Base-by-base conservation (phyloP, 2,113 vertebrate species). In the Bubo bubo region DNA sequence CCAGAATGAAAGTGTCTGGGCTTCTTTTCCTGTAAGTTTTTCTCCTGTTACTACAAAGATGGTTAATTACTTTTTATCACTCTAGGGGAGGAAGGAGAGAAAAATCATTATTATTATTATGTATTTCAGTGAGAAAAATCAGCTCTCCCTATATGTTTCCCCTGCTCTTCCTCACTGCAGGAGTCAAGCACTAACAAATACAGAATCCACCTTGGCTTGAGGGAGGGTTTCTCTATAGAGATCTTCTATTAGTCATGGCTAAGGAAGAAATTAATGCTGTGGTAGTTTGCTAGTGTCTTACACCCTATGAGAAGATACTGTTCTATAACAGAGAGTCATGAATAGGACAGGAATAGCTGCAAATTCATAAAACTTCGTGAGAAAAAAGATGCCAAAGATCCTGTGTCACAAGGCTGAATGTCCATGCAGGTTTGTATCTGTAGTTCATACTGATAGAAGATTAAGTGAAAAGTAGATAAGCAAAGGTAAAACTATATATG, bases 181-280 rank as follows among this genome's bases (percentile, higher is more conserved):
- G 72, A 68, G 7, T 37, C 11, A 66, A 58, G 10, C 16, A 23
- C 12, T 63, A 62, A 43, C 3, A 84, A 56, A 73, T 43, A 34
- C 7, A 87, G 18, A 77, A 34, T 6, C 1, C 10, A 39, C 7
- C 4, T 52, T 52, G 70, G 7, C 26, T 56, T 70, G 32, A 73
- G 28, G 28, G 14, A 47, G 2, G 3, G 2, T 45, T 84, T 84
- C 16, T 55, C 12, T 63, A 13, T 3, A 45, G 26, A 72, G 7
- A 9, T 9, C 27, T 71, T 71, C 52, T 82, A 5, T 24, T 16
- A 67, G 2, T 59, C 0, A 0, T 63, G 39, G 4, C 11, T 63
- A 45, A 45, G 28, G 28, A 8, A 82, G 15, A 79, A 92, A 88
- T 50, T 41, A 28, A 49, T 62, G 41, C 19, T n/a, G 4, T n/a